phyloP scores from a whole-genome alignment of 2,888 invertebrate genomes.

The Aphodius sticticus region DNA sequence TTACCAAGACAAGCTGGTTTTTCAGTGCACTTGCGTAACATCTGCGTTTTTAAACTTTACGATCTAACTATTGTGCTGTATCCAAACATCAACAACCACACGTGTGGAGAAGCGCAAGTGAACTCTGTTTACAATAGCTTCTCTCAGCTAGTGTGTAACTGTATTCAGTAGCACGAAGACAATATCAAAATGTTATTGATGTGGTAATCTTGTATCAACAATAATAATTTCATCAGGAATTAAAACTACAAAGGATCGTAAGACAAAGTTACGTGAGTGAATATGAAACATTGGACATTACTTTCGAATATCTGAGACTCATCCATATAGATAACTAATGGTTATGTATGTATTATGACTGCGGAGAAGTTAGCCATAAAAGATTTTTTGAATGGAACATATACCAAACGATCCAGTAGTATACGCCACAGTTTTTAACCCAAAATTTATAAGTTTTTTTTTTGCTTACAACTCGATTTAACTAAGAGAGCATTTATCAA shows the following conservation, averaged over 20 bases:
- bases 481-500: too few relatives aligned
- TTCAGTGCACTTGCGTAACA: background rate
- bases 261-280: background rate
- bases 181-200: background rate
- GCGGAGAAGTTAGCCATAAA: too few relatives aligned
- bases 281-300: background rate
- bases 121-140: background rate
- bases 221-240: too few relatives aligned
- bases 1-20: background rate
- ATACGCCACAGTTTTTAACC: too few relatives aligned
- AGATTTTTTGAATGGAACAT: too few relatives aligned
- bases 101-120: background rate
- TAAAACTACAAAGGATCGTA: background rate
- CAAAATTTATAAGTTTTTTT: too few relatives aligned
- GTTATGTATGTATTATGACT: too few relatives aligned
- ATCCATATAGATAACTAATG: too few relatives aligned
- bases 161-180: background rate
- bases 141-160: background rate
- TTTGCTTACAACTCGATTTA: too few relatives aligned
- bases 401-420: too few relatives aligned
- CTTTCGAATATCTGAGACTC: background rate
- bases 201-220: background rate
- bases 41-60: background rate
- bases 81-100: background rate
- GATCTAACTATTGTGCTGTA: background rate